These are phyloP conservation scores for Minunthozetes semirufus DNA, from an alignment of 2,888 invertebrate species.

Conservation along the genomic window DNA sequence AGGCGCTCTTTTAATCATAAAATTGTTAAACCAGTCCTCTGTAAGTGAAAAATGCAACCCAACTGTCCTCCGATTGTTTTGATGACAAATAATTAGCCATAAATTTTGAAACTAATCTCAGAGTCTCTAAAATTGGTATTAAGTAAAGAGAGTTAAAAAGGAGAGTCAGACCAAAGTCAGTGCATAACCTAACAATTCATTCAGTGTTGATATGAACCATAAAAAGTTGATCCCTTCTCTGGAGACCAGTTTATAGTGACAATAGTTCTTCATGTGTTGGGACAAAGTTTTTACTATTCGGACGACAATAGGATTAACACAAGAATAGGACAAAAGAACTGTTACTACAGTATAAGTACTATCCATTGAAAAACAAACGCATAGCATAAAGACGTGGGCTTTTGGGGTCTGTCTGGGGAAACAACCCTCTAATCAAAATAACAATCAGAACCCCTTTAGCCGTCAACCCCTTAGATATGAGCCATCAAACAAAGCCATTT, in stretches of 20 bases:
- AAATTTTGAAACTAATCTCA: neutral
- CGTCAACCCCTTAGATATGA: neutral
- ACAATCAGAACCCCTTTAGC: neutral
- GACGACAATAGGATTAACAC: constrained; percentile 24
- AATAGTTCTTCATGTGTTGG: neutral
- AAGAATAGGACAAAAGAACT: neutral
- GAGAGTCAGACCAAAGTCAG: neutral
- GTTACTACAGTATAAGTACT: neutral
- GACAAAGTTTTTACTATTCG: neutral
- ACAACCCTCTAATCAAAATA: constrained; percentile 9
- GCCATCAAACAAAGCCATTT: constrained; percentile 25
- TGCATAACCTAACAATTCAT: neutral
- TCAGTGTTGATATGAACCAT: constrained; percentile 1
- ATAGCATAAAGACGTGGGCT: constrained; percentile 19
- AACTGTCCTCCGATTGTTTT: constrained; percentile 9
- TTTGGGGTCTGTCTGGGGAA: constrained; percentile 1
- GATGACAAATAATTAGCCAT: constrained; percentile 22
- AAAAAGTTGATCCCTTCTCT: constrained; percentile 19
- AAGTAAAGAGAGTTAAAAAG: neutral
- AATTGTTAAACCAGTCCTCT: constrained; percentile 21
- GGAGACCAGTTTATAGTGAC: neutral
- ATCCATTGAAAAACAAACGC: neutral
- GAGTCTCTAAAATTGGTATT: neutral
- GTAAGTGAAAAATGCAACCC: neutral
- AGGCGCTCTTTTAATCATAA: constrained; percentile 10